Percentiles rank a stretch among this genome's conserved stretches.
phyloP scores from a whole-genome alignment of 1,140 invertebrate species.

The Onthophagus taurus region DNA sequence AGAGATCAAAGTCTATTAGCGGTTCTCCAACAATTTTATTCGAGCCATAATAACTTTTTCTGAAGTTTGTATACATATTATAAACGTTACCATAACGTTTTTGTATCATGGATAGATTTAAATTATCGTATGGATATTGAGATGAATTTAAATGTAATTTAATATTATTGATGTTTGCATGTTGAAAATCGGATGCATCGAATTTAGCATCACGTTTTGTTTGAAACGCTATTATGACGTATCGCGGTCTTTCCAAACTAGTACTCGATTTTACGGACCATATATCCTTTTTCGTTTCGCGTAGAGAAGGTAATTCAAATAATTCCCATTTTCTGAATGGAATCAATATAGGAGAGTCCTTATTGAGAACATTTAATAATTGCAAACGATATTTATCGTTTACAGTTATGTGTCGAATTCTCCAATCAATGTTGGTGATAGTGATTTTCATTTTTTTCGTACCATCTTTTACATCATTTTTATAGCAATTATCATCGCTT shows the following conservation, averaged over 20 bases:
- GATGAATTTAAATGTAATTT: constrained; percentile 31
- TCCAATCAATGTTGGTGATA: constrained; percentile 15
- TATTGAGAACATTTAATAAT: constrained; percentile 9
- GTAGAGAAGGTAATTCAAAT: constrained; percentile 13
- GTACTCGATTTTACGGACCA: constrained; percentile 17
- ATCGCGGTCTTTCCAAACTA: constrained; percentile 14
- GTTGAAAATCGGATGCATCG: constrained; percentile 15
- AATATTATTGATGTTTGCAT: constrained; percentile 15
- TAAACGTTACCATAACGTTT: constrained; percentile 26
- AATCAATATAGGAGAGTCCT: constrained; percentile 10
- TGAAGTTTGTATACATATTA: constrained; percentile 28
- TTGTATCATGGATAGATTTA: constrained; percentile 26
- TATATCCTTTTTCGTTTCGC: constrained; percentile 12
- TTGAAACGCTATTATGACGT: constrained; percentile 17
- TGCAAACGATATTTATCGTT: constrained; percentile 5
- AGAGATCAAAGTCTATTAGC: constrained; percentile 14
- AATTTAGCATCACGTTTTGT: constrained; percentile 9
- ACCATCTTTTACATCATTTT: neutral
- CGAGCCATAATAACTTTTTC: constrained; percentile 20
- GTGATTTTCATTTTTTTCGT: neutral
- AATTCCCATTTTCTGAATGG: constrained; percentile 17
- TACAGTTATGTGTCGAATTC: constrained; percentile 14
- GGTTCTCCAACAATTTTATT: constrained; percentile 7
- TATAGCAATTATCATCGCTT: constrained; percentile 5
- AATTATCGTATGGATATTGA: constrained; percentile 28